Evolutionary conservation across 2,797 vertebrate species (phyloP).

Genomic region (Oreochromis mossambicus): DNA sequence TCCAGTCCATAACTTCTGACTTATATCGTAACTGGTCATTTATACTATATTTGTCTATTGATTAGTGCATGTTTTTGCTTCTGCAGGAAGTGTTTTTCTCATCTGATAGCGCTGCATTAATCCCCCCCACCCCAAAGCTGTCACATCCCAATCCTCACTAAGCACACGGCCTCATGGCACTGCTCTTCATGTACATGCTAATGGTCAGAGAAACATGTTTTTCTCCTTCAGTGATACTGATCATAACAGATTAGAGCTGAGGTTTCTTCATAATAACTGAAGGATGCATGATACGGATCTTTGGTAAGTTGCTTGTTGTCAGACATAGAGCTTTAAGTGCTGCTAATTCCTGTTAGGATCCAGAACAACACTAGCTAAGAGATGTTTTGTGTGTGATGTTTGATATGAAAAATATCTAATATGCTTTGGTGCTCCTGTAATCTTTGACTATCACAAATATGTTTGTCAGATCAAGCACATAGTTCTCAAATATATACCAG

Average conservation of each 20-base stretch:
- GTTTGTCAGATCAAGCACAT: conserved; percentile 16
- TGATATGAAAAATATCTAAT: conserved; percentile 14
- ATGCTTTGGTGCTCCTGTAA: conserved; percentile 19
- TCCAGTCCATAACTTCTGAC: background rate
- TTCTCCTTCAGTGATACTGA: conserved; percentile 46
- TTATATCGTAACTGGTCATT: background rate
- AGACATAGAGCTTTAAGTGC: conserved; percentile 35
- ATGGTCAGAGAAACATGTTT: conserved; percentile 73
- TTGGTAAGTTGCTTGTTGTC: conserved; percentile 56
- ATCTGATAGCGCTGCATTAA: conserved; percentile 45
- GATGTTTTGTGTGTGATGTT: conserved; percentile 10
- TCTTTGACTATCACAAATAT: conserved; percentile 19
- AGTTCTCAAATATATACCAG: background rate
- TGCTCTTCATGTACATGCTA: conserved; percentile 7
- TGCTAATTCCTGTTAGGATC: conserved; percentile 24
- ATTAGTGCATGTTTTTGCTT: conserved; percentile 53
- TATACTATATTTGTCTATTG: background rate
- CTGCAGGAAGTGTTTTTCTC: conserved; percentile 55
- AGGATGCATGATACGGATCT: conserved; percentile 32
- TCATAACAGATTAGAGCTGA: conserved; percentile 62
- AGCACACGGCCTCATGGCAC: conserved; percentile 46
- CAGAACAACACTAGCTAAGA: conserved; percentile 17
- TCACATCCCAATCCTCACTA: conserved; percentile 57
- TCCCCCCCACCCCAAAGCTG: conserved; percentile 59
- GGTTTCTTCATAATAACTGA: conserved; percentile 58